These are phyloP conservation scores for Dendrocopos noguchii DNA, from an alignment of 2,113 vertebrate species.

Conservation along the genomic window DNA sequence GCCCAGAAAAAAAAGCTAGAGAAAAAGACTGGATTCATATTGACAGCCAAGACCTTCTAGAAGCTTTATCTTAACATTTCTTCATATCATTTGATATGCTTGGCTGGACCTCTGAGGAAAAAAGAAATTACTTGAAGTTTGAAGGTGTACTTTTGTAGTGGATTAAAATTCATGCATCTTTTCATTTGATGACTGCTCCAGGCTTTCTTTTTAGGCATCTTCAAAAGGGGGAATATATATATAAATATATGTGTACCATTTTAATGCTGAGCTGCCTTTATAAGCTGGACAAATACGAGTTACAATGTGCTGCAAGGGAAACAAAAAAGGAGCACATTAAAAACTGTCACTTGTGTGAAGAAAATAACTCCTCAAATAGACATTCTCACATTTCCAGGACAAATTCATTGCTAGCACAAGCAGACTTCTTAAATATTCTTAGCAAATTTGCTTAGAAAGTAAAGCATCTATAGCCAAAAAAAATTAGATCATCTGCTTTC, in stretches of 20 bases:
- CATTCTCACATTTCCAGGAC: background rate
- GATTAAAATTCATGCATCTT: conserved; percentile 65
- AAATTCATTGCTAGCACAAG: background rate
- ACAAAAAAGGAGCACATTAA: conserved; percentile 37
- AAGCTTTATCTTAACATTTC: conserved; percentile 43
- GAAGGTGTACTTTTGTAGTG: conserved; percentile 21
- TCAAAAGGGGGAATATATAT: background rate
- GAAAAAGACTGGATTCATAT: background rate
- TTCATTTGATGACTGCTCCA: conserved; percentile 31
- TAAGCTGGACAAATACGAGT: conserved; percentile 42
- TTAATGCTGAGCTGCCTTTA: conserved; percentile 30
- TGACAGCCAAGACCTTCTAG: conserved; percentile 39
- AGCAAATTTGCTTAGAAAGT: background rate
- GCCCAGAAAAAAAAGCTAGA: conserved; percentile 14
- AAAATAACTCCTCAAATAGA: conserved; percentile 25
- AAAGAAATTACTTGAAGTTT: conserved; percentile 42
- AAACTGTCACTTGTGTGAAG: conserved; percentile 2
- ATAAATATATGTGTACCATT: background rate
- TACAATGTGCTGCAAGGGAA: conserved; percentile 21
- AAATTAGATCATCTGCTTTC: background rate
- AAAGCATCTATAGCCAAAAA: background rate
- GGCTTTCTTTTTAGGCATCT: conserved; percentile 45
- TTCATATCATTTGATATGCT: conserved; percentile 45
- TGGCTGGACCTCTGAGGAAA: conserved; percentile 60
- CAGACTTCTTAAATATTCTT: background rate